phyloP scores from a whole-genome alignment of 2,888 invertebrate genomes.

The Oxytorus armatus region DNA sequence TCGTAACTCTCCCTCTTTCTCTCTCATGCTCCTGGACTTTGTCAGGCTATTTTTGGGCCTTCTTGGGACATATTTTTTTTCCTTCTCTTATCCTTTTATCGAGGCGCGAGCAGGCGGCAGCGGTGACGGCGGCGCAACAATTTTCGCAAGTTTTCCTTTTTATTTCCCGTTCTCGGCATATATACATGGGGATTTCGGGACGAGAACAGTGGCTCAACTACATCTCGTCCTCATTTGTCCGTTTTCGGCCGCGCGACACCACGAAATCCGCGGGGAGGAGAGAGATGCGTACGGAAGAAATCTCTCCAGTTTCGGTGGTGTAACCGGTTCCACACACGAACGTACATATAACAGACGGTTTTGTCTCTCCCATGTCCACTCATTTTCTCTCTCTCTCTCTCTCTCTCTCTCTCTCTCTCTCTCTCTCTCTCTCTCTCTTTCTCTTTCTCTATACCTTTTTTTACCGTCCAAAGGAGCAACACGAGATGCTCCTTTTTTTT shows the following conservation, averaged over 20 bases:
- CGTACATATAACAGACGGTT: slow-evolving; percentile 28
- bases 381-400: slow-evolving; percentile 1
- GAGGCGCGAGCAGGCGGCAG: slow-evolving; percentile 52
- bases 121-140: slow-evolving; percentile 66
- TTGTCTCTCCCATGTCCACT: slow-evolving; percentile 48
- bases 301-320: slow-evolving; percentile 81
- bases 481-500: slow-evolving; percentile 29
- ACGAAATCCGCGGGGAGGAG: slow-evolving; percentile 45
- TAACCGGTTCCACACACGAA: slow-evolving; percentile 77
- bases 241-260: slow-evolving; percentile 76
- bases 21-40: slow-evolving; percentile 3
- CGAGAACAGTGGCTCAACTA: slow-evolving; percentile 73
- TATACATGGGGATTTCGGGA: background rate
- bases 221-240: slow-evolving; percentile 81
- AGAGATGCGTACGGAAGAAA: slow-evolving; percentile 78
- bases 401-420: slow-evolving; percentile 26
- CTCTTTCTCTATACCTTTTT: slow-evolving; percentile 16
- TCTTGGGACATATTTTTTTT: slow-evolving; percentile 30
- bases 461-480: slow-evolving; percentile 40
- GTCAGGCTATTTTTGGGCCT: slow-evolving; percentile 1
- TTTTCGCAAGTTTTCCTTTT: slow-evolving; percentile 76
- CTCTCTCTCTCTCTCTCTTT: slow-evolving; percentile 8
- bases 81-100: background rate
- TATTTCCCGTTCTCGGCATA: slow-evolving; percentile 64
- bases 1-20: slow-evolving; percentile 23